phyloP scores from a whole-genome alignment of 2,797 vertebrate species.

The Peromyscus attwateri region DNA sequence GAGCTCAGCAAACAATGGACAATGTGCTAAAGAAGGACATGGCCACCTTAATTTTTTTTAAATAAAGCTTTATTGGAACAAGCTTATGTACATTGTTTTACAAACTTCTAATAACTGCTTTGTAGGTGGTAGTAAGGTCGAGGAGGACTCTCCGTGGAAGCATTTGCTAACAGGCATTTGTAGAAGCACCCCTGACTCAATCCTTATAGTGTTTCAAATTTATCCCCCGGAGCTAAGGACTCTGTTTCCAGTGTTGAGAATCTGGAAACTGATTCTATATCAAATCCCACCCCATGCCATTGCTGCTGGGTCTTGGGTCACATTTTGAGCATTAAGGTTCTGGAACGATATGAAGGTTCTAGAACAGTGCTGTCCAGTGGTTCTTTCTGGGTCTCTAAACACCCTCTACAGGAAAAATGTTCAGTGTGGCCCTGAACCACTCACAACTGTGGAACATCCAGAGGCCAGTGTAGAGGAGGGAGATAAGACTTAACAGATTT shows the following conservation, averaged over 20 bases:
- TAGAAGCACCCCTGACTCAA: neutral
- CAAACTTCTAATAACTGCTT: neutral
- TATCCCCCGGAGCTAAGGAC: neutral
- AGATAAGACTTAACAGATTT: neutral
- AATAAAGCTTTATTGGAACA: conserved; percentile 12
- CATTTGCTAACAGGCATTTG: neutral
- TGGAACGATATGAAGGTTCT: neutral
- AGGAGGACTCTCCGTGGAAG: no score
- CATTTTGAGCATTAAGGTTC: neutral
- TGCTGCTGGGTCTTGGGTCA: neutral
- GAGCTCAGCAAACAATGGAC: neutral
- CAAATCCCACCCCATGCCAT: neutral
- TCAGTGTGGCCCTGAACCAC: accelerated
- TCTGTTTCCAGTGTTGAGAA: neutral
- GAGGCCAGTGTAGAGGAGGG: neutral
- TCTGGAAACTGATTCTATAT: neutral
- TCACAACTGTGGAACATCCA: accelerated
- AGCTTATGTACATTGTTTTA: neutral
- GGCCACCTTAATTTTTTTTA: neutral
- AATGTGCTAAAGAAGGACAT: neutral
- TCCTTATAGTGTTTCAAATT: neutral
- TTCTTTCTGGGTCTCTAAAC: neutral
- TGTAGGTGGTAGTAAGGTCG: accelerated
- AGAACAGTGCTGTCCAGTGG: neutral
- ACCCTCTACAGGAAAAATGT: accelerated